Evolutionary conservation across 2,797 vertebrate species (phyloP).

Genomic region (Heterohyrax brucei): DNA sequence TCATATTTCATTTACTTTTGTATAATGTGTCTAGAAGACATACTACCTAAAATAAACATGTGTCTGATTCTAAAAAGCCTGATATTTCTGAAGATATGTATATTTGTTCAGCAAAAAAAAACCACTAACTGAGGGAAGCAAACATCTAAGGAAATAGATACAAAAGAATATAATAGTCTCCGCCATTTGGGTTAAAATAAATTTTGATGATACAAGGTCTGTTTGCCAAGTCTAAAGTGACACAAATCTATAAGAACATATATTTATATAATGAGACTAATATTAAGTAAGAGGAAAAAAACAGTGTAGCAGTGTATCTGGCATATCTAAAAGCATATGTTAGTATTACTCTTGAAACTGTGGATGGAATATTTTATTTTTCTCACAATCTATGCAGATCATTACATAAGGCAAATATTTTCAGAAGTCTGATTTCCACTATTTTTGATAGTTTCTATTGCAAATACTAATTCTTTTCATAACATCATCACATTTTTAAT

Average conservation of each 20-base stretch:
- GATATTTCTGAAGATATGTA: background rate
- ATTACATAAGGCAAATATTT: background rate
- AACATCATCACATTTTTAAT: background rate
- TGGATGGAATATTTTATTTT: background rate
- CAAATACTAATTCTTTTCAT: background rate
- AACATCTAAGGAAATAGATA: background rate
- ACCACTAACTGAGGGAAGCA: background rate
- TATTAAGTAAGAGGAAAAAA: background rate
- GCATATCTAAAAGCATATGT: background rate
- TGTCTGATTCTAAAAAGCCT: background rate
- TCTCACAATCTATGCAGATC: background rate
- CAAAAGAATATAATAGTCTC: background rate
- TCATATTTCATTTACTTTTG: background rate
- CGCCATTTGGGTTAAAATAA: background rate
- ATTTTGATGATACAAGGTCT: background rate
- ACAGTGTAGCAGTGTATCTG: background rate
- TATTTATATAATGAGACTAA: background rate
- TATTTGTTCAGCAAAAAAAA: background rate
- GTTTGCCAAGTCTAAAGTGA: background rate
- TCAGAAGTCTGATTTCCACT: background rate
- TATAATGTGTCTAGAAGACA: background rate
- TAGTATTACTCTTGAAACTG: background rate
- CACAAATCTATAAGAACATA: background rate
- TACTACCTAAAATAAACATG: background rate
- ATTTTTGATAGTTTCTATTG: constrained; percentile 30